Evolutionary conservation across 2,888 invertebrate species (phyloP), one percentile per base, ranked within the genome.

Genomic region (Amiota communis): DNA sequence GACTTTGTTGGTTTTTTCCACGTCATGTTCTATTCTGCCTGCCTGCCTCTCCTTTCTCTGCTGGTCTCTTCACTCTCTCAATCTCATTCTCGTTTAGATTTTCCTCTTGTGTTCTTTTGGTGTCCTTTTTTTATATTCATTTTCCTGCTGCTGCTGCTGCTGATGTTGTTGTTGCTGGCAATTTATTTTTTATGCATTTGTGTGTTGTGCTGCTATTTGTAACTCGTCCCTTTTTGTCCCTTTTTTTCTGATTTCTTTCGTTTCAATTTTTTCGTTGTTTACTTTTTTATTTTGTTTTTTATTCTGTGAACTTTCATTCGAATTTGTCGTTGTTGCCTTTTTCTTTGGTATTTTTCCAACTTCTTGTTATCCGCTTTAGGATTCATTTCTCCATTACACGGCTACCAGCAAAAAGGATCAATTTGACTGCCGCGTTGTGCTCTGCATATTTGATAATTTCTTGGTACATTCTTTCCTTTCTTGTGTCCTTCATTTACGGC

Each of bases 401-500:
- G 20, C 59, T 59, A 15, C 51, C 57, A 70, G 47, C 56, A 51
- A 61, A 70, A 57, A 63, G 65, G 65, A 70, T 72, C 67, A 68
- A 53, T 71, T 72, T 57, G 71, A 67, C 68, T 70, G 72, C 70
- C 70, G 57, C 75, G 75, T 74, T 75, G 77, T 57, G 75, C 72
- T 75, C 72, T 72, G 75, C 75, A 75, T 77, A 74, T 74, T 73
- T 75, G 71, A 75, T 74, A 74, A 75, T 71, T 75, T 75, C 53
- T 75, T 72, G 48, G 15, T 59, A 11, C 15, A 36, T 65, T 15
- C 12, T 63, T 23, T 48, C 1, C 12, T 63, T 23, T 48, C 1
- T 11, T 36, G 15, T 46, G 20, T 15, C 13, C 53, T 51, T 23
- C 51, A 6, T 46, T 64, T 8, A n/a, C 17, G 9, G 17, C 11